These are phyloP conservation scores for Arctocebus calabarensis DNA, from an alignment of 2,797 vertebrate species.

Conservation along the genomic window DNA sequence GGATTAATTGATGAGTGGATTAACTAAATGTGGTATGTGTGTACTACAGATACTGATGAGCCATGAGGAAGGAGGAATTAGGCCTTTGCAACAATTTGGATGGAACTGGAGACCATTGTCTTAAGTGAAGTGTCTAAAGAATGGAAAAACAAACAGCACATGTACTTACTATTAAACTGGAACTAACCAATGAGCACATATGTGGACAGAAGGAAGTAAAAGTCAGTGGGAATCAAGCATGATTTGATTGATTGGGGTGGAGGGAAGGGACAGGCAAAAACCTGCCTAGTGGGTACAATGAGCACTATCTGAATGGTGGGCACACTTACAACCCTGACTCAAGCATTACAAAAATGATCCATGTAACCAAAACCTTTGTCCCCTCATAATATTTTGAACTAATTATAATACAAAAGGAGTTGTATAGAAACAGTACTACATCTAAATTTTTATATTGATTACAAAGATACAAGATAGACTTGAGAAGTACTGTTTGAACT, in stretches of 20 bases:
- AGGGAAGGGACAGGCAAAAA: not conserved
- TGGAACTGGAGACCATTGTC: not conserved
- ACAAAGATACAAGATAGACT: not conserved
- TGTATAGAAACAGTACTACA: not conserved
- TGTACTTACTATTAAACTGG: not conserved
- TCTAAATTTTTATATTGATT: not conserved
- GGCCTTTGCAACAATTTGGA: not conserved
- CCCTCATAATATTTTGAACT: not conserved
- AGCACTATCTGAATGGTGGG: not conserved
- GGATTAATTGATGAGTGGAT: too few species aligned
- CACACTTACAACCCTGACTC: not conserved
- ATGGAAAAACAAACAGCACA: not conserved
- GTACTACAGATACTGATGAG: too few species aligned
- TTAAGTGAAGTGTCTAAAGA: not conserved
- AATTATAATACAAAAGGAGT: not conserved
- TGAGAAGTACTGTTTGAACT: conserved; percentile 5
- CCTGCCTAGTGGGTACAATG: not conserved
- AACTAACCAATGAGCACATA: not conserved
- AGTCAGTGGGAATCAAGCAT: not conserved
- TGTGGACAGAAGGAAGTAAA: not conserved
- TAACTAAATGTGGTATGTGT: too few species aligned
- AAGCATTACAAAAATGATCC: not conserved
- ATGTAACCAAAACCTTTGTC: not conserved
- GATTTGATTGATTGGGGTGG: too few species aligned
- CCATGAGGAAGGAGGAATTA: not conserved